Conservation (phyloP, 2,797 vertebrate genomes). For the Darevskia mixta region DNA sequence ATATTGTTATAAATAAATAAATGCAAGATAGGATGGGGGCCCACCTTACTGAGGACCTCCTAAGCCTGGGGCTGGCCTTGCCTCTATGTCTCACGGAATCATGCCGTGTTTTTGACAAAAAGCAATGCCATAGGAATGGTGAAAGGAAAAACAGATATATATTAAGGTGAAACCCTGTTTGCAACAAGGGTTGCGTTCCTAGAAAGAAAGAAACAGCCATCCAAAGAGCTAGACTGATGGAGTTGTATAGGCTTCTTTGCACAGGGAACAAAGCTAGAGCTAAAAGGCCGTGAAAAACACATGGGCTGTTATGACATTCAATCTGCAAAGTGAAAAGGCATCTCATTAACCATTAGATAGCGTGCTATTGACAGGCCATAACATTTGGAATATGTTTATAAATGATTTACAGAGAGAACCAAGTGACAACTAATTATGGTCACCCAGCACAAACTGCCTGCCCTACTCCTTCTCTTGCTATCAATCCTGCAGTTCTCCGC, state of each 20-base stretch:
- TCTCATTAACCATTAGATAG: conserved; percentile 78
- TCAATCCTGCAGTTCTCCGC: conserved; percentile 57
- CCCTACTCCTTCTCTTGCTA: conserved; percentile 53
- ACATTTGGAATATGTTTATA: conserved; percentile 72
- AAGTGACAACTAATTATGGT: conserved; percentile 69
- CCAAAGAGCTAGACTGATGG: conserved; percentile 53
- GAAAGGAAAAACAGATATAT: background rate
- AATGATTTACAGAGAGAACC: conserved; percentile 71
- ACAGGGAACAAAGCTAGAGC: conserved; percentile 66
- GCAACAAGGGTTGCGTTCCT: conserved; percentile 48
- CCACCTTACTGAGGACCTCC: too few relatives aligned
- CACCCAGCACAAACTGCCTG: conserved; percentile 45
- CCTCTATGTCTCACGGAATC: background rate
- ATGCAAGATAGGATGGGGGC: too few relatives aligned
- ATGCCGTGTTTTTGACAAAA: background rate
- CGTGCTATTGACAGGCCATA: conserved; percentile 74
- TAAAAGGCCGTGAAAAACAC: conserved; percentile 63
- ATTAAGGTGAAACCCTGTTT: conserved; percentile 38
- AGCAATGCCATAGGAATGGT: background rate
- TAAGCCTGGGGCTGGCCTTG: background rate
- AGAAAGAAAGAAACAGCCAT: conserved; percentile 58
- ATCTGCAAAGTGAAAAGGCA: conserved; percentile 72
- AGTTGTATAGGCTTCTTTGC: conserved; percentile 49
- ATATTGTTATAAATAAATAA: too few relatives aligned
- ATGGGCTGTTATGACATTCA: conserved; percentile 73